A percentile compares a stretch with the other conserved stretches of the same genome.
Conservation (phyloP, 2,797 vertebrate species). For the Liparis tanakae region DNA sequence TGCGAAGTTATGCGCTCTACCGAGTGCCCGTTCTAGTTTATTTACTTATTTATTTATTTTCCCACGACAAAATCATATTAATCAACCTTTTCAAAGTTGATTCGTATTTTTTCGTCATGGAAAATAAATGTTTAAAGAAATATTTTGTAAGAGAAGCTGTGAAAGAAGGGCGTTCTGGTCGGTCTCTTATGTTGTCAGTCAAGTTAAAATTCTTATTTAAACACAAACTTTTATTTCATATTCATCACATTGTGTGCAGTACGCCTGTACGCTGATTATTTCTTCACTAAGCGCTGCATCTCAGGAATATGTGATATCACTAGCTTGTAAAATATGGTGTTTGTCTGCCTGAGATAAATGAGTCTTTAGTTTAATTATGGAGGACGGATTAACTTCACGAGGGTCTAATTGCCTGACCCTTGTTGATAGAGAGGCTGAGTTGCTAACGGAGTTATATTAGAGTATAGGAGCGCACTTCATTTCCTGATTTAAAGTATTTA, state of each 20-base stretch:
- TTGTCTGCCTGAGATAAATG: not conserved
- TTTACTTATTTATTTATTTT: not conserved
- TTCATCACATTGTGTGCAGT: slow-evolving; percentile 6
- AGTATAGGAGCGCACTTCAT: slow-evolving; percentile 11
- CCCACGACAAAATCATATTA: not conserved
- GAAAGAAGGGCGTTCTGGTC: slow-evolving; percentile 12
- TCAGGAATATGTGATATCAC: not conserved
- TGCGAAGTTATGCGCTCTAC: too few relatives aligned
- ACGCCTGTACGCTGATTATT: slow-evolving; percentile 2
- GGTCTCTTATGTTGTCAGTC: slow-evolving; percentile 16
- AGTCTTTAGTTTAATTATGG: slow-evolving; percentile 32
- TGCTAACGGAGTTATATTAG: slow-evolving; percentile 1
- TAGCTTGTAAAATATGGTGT: not conserved
- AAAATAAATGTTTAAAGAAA: slow-evolving; percentile 18
- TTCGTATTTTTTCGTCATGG: slow-evolving; percentile 5
- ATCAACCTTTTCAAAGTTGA: not conserved
- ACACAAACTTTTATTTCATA: not conserved
- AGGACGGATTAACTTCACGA: slow-evolving; percentile 22
- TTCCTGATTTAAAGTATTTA: slow-evolving; percentile 39
- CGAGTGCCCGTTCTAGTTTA: too few relatives aligned
- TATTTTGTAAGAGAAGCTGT: slow-evolving; percentile 17
- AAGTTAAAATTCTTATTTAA: slow-evolving; percentile 4
- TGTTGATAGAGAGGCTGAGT: slow-evolving; percentile 11
- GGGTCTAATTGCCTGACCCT: slow-evolving; percentile 35
- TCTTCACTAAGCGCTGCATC: slow-evolving; percentile 8